phyloP scores from a whole-genome alignment of 2,888 invertebrate genomes.

The Acleris literana region DNA sequence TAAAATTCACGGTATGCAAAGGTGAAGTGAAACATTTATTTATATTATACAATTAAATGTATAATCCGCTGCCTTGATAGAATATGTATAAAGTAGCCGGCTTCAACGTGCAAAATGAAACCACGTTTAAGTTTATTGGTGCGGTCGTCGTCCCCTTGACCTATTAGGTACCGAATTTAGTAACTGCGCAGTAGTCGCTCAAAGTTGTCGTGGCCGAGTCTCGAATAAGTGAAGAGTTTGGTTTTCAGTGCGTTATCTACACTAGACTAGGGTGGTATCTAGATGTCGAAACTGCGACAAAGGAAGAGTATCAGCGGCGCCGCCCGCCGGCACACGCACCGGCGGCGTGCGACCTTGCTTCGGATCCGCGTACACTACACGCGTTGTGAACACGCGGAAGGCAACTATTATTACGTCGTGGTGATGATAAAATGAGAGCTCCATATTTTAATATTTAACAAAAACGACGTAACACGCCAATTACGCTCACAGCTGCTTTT shows the following conservation, averaged over 20 bases:
- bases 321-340: constrained; percentile 45
- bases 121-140: constrained; percentile 25
- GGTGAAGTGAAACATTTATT: constrained; percentile 8
- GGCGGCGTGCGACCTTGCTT: constrained; percentile 63
- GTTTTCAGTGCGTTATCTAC: constrained; percentile 40
- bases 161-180: constrained; percentile 54
- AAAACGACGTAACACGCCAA: constrained; percentile 27
- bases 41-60: not conserved
- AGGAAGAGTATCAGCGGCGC: constrained; percentile 30
- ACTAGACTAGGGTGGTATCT: constrained; percentile 27
- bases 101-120: constrained; percentile 16
- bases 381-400: constrained; percentile 60
- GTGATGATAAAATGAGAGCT: constrained; percentile 36
- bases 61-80: not conserved
- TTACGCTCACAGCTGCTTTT: constrained; percentile 12
- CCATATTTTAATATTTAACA: constrained; percentile 31
- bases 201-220: constrained; percentile 28
- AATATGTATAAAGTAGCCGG: not conserved
- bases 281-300: constrained; percentile 47
- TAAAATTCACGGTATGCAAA: constrained; percentile 11
- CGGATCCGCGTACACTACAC: constrained; percentile 49
- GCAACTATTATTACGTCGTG: constrained; percentile 43
- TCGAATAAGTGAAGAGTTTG: constrained; percentile 37
- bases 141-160: constrained; percentile 58
- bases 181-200: constrained; percentile 58